These are phyloP conservation scores for Hirudo medicinalis DNA, from an alignment of 1,140 invertebrate genomes.

Conservation along the genomic window DNA sequence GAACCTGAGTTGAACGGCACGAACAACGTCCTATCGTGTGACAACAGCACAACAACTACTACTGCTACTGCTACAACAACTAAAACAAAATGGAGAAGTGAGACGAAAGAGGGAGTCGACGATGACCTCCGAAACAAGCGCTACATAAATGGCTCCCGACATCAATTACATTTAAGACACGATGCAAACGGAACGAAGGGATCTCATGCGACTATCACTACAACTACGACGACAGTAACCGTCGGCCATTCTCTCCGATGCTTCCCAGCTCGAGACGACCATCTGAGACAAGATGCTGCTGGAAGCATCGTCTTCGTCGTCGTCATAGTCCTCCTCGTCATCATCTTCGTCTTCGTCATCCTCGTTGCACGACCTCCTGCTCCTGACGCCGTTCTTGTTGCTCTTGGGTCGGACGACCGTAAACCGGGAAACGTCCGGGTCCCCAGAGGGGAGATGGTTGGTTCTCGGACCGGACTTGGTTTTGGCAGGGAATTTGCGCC, in stretches of 20 bases:
- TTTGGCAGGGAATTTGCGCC: too few species aligned
- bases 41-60: neutral
- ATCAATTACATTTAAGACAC: neutral
- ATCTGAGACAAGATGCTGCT: neutral
- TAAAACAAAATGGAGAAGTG: neutral
- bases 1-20: too few species aligned
- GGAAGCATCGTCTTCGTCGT: slow-evolving; percentile 12
- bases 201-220: too few species aligned
- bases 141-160: neutral
- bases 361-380: slow-evolving; percentile 19
- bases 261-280: neutral
- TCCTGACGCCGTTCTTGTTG: slow-evolving; percentile 11
- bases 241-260: too few species aligned
- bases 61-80: neutral
- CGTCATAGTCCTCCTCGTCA: slow-evolving; percentile 14
- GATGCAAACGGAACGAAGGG: too few species aligned
- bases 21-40: too few species aligned
- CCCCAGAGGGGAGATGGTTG: too few species aligned
- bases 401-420: too few species aligned
- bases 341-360: slow-evolving; percentile 16
- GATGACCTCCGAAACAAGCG: neutral
- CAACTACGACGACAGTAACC: too few species aligned
- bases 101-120: neutral
- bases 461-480: too few species aligned
- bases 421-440: too few species aligned